Base-by-base conservation (phyloP, 2,888 invertebrate genomes). In the Dolichopus griseipennis region DNA sequence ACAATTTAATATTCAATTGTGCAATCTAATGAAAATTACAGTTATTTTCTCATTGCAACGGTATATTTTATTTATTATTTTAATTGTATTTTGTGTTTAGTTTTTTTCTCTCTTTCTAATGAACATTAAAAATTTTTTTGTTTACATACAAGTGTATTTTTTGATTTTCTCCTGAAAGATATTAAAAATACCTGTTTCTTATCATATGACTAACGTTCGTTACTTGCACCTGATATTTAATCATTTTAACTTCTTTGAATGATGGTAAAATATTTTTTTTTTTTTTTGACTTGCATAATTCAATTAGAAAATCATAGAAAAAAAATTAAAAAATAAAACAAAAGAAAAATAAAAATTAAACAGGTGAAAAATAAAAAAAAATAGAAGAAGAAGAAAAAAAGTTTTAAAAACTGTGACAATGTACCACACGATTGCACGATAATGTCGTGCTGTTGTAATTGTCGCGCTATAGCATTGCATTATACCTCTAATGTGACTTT, bases 261-360 rank as follows among this genome's bases (percentile, higher is more conserved):
- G 52, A 52, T 52, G 52, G 52, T 15, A 52, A 52, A 52, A 52
- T 52, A 52, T 52, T 52, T n/a, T n/a, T n/a, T n/a, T n/a, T n/a
- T n/a, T n/a, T n/a, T n/a, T n/a, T 52, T 52, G 52, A 52, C 52
- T 52, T 52, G n/a, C 52, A 52, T 15, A 52, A 52, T 52, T 15
- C 8, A 52, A 52, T 52, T 52, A 52, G n/a, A 18, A 52, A 27
- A 5, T 27, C 27, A 27, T 27, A 27, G 27, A 27, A 27, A 5
- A 27, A 27, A 27, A 27, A 27, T 27, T 4, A 27, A 27, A 27
- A 27, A 27, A 27, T n/a, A 27, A 27, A 27, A 27, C 5, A 27
- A 27, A 27, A 27, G 5, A 27, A 27, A 27, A 27, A 27, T 27
- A 27, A n/a, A n/a, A n/a, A 4, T 27, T 5, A 27, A 27, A 27